These are phyloP conservation scores for Eubasilissa regina DNA, from an alignment of 1,140 invertebrate genomes.

Conservation along the genomic window DNA sequence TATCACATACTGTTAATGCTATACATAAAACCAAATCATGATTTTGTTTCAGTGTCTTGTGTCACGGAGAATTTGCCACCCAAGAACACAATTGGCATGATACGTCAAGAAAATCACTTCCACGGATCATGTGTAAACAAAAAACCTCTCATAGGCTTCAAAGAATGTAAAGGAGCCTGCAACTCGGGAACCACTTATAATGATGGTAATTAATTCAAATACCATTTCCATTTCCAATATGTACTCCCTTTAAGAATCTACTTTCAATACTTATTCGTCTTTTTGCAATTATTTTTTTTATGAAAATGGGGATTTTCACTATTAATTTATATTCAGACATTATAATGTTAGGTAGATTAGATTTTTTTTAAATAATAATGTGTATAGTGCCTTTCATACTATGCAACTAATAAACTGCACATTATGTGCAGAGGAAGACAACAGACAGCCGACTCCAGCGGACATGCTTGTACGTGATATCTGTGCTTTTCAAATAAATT, in stretches of 20 bases:
- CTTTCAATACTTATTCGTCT: too few relatives aligned
- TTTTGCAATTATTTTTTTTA: background rate
- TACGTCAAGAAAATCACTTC: constrained; percentile 66
- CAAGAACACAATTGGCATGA: constrained; percentile 72
- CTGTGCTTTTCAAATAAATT: too few relatives aligned
- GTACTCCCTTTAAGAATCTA: too few relatives aligned
- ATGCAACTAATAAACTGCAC: too few relatives aligned
- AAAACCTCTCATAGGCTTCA: constrained; percentile 73
- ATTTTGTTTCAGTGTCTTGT: constrained; percentile 71
- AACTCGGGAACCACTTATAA: constrained; percentile 78
- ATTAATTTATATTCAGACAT: background rate
- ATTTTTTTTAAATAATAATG: too few relatives aligned
- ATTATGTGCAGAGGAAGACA: too few relatives aligned
- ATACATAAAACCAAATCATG: background rate
- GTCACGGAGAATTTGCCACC: constrained; percentile 70
- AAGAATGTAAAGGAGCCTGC: constrained; percentile 79
- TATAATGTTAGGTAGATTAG: too few relatives aligned
- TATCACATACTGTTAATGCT: background rate
- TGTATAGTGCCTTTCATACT: background rate
- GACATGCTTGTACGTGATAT: too few relatives aligned
- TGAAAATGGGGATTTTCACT: constrained; percentile 6
- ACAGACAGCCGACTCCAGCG: too few relatives aligned
- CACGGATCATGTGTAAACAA: constrained; percentile 78
- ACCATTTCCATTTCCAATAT: too few relatives aligned
- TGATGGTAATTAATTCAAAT: constrained; percentile 69